Evolutionary conservation across 2,888 invertebrate species (phyloP), one percentile per base, ranked within the genome.

Genomic region (Tanytarsus gracilentus): DNA sequence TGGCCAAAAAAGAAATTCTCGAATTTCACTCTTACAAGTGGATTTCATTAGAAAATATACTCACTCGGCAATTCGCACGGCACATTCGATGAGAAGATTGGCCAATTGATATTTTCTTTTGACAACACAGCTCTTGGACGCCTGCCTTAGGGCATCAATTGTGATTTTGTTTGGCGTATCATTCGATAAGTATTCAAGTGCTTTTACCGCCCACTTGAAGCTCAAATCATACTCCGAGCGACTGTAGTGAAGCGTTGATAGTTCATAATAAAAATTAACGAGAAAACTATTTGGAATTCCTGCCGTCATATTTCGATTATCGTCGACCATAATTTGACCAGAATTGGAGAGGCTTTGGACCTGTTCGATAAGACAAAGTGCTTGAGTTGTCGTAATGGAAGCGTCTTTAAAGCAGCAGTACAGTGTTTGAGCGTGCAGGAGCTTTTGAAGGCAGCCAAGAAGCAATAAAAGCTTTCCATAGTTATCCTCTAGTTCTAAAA

Each of bases 61-160:
- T 26, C 23, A 75, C 14, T 83, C 78, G 11, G 88, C 85, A 59
- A 84, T 76, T 62, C 81, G 81, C 40, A 89, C 84, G 1, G 91
- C 93, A 75, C 91, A 86, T 63, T 84, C 82, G 65, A 93, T 88
- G 55, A 94, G 77, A 64, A 88, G 76, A 66, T 88, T 88, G 25
- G 93, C 94, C 68, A 84, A 82, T 33, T 78, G 76, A 75, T 93
- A 93, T 67, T 87, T 84, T 39, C 93, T 79, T 77, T 92, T 93
- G 49, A 92, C 85, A 44, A 93, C 90, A 76, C 93, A 93, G 16
- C 90, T 85, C 72, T 91, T 93, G 63, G 90, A 86, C 66, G 90
- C 87, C 69, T 90, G 88, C 51, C 93, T 81, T 36, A 93, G 75
- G 59, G 91, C 88, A 71, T 94, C 91, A 59, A 94, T 80, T 30